Conservation (phyloP, 1,140 invertebrate species). For the Cecropterus lyciades region DNA sequence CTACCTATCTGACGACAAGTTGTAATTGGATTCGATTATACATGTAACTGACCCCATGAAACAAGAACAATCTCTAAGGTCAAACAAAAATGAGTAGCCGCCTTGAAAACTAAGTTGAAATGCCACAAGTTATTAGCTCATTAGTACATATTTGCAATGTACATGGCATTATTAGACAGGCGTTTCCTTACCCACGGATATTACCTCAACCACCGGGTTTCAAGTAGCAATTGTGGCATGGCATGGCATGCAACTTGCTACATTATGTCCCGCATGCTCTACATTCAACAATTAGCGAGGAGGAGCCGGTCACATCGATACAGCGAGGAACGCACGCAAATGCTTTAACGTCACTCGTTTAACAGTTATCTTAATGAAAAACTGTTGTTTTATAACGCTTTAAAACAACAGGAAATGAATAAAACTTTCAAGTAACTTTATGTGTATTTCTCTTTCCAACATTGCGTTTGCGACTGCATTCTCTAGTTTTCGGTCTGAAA, state of each 20-base stretch:
- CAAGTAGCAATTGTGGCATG: conserved; percentile 15
- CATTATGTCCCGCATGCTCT: conserved; percentile 64
- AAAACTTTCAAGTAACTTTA: too few relatives aligned
- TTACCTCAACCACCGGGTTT: conserved; percentile 43
- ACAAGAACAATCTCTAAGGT: too few relatives aligned
- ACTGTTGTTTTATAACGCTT: conserved; percentile 5
- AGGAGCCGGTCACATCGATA: conserved; percentile 18
- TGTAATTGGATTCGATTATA: too few relatives aligned
- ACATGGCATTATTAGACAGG: conserved; percentile 3
- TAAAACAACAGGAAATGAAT: too few relatives aligned
- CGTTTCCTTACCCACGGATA: conserved; percentile 32
- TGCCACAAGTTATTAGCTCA: too few relatives aligned
- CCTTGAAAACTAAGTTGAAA: too few relatives aligned
- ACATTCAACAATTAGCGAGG: conserved; percentile 45
- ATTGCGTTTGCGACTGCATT: too few relatives aligned
- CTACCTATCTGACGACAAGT: too few relatives aligned
- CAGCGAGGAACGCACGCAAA: conserved; percentile 7
- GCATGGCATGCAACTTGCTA: conserved; percentile 11
- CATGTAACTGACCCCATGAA: too few relatives aligned
- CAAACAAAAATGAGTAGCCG: too few relatives aligned
- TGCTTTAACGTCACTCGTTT: neutral
- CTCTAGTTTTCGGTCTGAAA: too few relatives aligned
- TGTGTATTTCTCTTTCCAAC: too few relatives aligned
- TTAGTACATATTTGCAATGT: neutral
- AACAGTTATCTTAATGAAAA: conserved; percentile 7